Conservation (phyloP, 2,113 vertebrate species). For the Cettia cetti region DNA sequence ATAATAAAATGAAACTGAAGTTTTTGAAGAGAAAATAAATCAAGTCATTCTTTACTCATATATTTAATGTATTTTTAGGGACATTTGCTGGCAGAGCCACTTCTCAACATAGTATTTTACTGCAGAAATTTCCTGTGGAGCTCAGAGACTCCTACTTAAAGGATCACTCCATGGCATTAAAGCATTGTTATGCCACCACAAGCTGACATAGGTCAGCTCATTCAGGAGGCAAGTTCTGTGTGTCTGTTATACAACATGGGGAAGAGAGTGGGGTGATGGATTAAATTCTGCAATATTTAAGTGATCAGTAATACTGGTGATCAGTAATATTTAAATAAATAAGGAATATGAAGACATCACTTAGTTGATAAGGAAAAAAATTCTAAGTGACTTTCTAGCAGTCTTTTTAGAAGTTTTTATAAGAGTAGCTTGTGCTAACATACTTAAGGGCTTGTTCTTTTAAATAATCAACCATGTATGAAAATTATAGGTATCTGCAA, state of each 20-base stretch:
- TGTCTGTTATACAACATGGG: neutral
- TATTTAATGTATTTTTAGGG: constrained; percentile 26
- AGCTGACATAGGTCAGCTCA: neutral
- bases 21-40: constrained; percentile 19
- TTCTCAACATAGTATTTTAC: neutral
- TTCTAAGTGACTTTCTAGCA: neutral
- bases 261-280: neutral
- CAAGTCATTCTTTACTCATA: neutral
- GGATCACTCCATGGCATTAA: neutral
- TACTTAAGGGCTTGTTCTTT: neutral
- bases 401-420: neutral
- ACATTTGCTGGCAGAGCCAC: neutral
- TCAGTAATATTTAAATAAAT: neutral
- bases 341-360: neutral
- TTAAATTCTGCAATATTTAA: neutral
- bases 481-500: neutral
- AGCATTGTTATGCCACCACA: neutral
- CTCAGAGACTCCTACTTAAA: neutral
- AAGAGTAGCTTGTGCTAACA: neutral
- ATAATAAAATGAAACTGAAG: constrained; percentile 19
- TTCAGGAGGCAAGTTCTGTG: neutral
- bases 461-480: accelerated
- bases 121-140: neutral
- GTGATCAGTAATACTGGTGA: neutral
- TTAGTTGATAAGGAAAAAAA: neutral